phyloP scores from a whole-genome alignment of 2,113 vertebrate genomes.

The Strix aluco region DNA sequence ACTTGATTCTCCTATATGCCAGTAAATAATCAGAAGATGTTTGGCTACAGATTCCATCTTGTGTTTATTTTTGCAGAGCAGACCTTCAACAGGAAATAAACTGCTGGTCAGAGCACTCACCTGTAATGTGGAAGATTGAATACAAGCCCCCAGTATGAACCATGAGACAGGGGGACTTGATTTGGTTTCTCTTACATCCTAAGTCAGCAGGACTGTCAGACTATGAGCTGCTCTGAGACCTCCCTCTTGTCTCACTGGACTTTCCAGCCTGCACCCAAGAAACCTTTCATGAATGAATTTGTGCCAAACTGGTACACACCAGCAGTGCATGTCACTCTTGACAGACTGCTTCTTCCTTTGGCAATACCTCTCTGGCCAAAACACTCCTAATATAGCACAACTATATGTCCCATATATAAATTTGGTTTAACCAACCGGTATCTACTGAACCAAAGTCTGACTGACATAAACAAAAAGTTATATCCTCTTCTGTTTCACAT shows the following conservation, averaged over 20 bases:
- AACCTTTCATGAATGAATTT: neutral
- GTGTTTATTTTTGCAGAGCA: neutral
- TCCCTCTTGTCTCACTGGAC: neutral
- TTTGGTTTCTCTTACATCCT: neutral
- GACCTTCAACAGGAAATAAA: neutral
- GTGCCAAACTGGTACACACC: neutral
- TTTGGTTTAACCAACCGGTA: neutral
- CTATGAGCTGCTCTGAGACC: neutral
- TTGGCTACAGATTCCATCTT: neutral
- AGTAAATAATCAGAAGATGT: neutral
- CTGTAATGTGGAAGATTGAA: neutral
- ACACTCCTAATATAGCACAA: neutral
- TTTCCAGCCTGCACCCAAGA: neutral
- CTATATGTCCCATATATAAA: neutral
- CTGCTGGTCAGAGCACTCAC: neutral
- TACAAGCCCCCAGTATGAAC: fast-evolving
- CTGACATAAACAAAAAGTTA: conserved; percentile 66
- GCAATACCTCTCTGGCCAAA: neutral
- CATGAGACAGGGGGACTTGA: neutral
- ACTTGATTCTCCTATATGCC: neutral
- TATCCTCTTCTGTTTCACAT: conserved; percentile 30
- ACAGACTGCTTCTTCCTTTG: neutral
- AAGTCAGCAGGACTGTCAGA: neutral
- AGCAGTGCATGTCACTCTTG: neutral
- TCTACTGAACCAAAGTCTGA: conserved; percentile 31